Conservation (phyloP, 1,140 invertebrate species). For the Phenacoccus solenopsis region DNA sequence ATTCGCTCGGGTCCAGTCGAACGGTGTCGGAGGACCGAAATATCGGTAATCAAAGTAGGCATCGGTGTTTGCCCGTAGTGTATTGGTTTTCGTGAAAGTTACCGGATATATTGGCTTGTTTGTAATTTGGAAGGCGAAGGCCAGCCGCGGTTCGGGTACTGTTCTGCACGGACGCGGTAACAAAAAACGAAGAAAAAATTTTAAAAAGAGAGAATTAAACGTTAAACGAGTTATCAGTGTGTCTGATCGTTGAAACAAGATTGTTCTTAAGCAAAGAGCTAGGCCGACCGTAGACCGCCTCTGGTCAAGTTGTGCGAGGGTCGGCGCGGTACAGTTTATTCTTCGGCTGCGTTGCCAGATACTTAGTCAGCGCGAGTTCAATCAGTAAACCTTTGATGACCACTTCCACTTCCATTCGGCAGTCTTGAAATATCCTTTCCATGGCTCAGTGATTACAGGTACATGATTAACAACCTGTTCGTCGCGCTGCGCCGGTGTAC, state of each 20-base stretch:
- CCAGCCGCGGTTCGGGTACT: neutral
- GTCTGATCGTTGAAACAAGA: constrained; percentile 17
- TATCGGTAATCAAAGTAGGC: neutral
- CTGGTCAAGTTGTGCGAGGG: constrained; percentile 4
- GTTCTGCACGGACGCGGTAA: neutral
- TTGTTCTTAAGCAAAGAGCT: constrained; percentile 6
- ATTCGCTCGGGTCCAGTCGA: too few relatives aligned
- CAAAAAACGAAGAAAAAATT: constrained; percentile 7
- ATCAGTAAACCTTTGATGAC: constrained; percentile 13
- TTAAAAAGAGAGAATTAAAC: neutral
- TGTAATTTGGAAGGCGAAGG: neutral
- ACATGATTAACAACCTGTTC: constrained; percentile 14
- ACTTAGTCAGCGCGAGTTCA: constrained; percentile 13
- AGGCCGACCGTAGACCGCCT: neutral
- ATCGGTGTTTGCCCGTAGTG: neutral
- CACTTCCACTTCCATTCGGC: constrained; percentile 9
- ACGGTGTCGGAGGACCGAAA: too few relatives aligned
- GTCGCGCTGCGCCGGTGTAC: neutral
- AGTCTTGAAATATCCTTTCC: constrained; percentile 15
- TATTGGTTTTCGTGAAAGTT: constrained; percentile 3
- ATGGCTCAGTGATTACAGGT: constrained; percentile 12
- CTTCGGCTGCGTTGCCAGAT: constrained; percentile 12
- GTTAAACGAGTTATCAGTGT: constrained; percentile 13
- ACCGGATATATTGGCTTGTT: constrained; percentile 6
- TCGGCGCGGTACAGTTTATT: neutral